Evolutionary conservation across 2,797 vertebrate species (phyloP), one percentile per base, ranked within the genome.

Genomic region (Lutjanus campechanus): DNA sequence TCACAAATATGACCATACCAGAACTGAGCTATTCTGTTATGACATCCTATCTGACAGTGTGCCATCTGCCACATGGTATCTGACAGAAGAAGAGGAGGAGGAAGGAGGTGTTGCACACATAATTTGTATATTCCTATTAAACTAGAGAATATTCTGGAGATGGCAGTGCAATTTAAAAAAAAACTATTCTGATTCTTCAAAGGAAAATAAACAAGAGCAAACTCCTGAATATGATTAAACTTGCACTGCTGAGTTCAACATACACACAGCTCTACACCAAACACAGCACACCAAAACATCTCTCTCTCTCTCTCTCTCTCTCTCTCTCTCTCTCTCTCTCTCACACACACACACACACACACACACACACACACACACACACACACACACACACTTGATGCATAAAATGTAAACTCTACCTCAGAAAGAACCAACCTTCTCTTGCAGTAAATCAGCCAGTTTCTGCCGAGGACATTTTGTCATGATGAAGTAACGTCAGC

Each of bases 381-480:
- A 71, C 58, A 64, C 44, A 79, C 20, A 75, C 20, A 69, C 10
- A 64, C 36, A 64, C 22, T 11, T 16, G 1, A 55, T 43, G 51
- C 61, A 41, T 29, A 7, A 79, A 81, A 65, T 15, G 0, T 29
- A 58, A 85, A 58, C n/a, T 68, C 63, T 44, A 46, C 19, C 53
- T 29, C 15, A 86, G 22, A 77, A 81, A 83, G 19, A 58, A 92
- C 93, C 73, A 83, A 95, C 93, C 93, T 95, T 94, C 74, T 87
- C 78, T 76, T 83, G 89, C 71, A 91, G 84, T 50, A 92, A 64
- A 84, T 91, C 86, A 74, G 71, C 69, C 73, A 89, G 79, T 70
- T 93, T 93, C 83, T 61, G 82, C 16, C 60, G 74, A 76, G 66
- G 67, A 80, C 79, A 91, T 82, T 88, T 90, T 85, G 76, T 92